Conservation (phyloP, 2,797 vertebrate species). For the Lepus townsendii region DNA sequence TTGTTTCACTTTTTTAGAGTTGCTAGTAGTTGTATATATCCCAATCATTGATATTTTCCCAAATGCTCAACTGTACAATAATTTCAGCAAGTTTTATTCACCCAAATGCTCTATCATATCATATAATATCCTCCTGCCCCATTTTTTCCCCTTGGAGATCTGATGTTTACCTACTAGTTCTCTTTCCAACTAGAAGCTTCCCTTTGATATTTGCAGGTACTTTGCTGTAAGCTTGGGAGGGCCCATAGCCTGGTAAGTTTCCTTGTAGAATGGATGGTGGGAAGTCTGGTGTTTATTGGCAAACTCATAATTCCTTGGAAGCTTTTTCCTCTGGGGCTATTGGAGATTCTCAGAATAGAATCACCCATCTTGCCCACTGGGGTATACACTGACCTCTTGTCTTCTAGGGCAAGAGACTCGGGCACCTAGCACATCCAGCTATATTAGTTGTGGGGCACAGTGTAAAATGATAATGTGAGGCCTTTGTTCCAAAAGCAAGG, state of each 20-base stretch:
- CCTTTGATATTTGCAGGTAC: slow-evolving; percentile 8
- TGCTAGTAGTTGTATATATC: not conserved
- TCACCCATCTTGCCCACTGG: not conserved
- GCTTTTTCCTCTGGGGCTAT: not conserved
- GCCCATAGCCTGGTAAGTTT: not conserved
- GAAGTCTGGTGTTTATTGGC: not conserved
- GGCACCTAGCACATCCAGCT: not conserved
- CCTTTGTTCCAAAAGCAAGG: not conserved
- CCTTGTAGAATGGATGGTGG: not conserved
- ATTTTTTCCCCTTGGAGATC: not conserved
- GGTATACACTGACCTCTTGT: not conserved
- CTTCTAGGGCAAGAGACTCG: not conserved
- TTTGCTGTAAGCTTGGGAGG: not conserved
- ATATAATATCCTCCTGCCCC: not conserved
- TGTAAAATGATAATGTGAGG: not conserved
- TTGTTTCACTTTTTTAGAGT: not conserved
- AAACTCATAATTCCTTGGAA: not conserved
- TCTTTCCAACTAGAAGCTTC: not conserved
- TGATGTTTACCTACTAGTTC: not conserved
- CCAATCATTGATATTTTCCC: not conserved
- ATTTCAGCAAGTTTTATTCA: not conserved
- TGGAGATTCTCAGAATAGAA: not conserved
- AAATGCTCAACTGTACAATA: not conserved
- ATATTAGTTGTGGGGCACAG: not conserved
- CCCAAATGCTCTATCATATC: not conserved